phyloP scores from a whole-genome alignment of 2,797 vertebrate species.

The Phalanger gymnotis region DNA sequence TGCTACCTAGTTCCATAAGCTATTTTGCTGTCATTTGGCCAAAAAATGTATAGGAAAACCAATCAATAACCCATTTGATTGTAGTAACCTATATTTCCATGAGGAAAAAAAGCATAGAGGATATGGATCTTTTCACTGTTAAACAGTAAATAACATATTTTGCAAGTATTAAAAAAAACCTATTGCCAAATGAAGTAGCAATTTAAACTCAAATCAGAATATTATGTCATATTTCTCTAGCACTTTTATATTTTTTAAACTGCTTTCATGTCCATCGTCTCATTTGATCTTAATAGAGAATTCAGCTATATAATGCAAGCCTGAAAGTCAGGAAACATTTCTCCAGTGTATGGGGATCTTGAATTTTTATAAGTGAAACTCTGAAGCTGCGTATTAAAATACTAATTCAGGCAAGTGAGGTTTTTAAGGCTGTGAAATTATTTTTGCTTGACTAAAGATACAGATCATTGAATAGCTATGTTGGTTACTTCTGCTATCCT shows the following conservation, averaged over 20 bases:
- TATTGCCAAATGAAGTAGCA: neutral
- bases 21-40: rapidly evolving
- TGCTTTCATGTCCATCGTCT: rapidly evolving
- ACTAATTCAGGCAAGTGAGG: too few species aligned
- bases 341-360: rapidly evolving
- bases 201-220: neutral
- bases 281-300: rapidly evolving
- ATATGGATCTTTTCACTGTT: rapidly evolving
- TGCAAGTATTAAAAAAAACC: rapidly evolving
- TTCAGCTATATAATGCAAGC: rapidly evolving
- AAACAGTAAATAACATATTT: rapidly evolving
- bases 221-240: rapidly evolving
- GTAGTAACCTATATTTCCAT: rapidly evolving
- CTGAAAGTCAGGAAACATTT: rapidly evolving
- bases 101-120: rapidly evolving
- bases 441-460: neutral
- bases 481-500: neutral
- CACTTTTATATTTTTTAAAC: rapidly evolving
- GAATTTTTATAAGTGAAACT: neutral
- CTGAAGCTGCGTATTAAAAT: rapidly evolving
- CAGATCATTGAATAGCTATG: neutral
- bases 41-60: rapidly evolving
- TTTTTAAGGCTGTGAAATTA: too few species aligned
- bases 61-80: rapidly evolving
- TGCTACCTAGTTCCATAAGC: rapidly evolving